A percentile compares a stretch with the other conserved stretches of the same genome.
Evolutionary conservation across 2,888 invertebrate genomes (phyloP).

Genomic region (Helobdella robusta): DNA sequence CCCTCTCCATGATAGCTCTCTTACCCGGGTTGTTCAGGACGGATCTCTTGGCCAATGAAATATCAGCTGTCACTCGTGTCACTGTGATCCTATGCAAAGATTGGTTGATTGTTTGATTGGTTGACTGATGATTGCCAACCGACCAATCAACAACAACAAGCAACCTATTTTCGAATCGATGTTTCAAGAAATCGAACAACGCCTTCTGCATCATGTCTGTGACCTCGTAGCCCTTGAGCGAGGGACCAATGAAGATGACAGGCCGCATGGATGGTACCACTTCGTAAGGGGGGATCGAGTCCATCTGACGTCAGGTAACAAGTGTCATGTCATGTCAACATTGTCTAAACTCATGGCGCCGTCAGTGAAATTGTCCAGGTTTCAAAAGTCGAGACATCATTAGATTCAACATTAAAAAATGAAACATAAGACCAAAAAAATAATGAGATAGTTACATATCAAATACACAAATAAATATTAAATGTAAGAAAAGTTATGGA

Average conservation of each 20-base stretch:
- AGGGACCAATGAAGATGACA: constrained; percentile 94
- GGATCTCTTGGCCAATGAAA: constrained; percentile 70
- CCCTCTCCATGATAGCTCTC: constrained; percentile 90
- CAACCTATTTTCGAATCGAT: constrained; percentile 91
- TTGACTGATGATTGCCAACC: neutral
- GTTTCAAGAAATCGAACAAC: constrained; percentile 95
- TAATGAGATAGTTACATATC: too few species aligned
- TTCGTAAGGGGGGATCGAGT: constrained; percentile 81
- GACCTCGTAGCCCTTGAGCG: constrained; percentile 97
- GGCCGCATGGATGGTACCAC: constrained; percentile 99
- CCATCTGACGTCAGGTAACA: too few species aligned
- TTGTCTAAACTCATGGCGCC: too few species aligned
- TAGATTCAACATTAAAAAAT: too few species aligned
- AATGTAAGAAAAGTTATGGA: too few species aligned
- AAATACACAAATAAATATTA: too few species aligned
- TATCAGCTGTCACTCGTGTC: constrained; percentile 93
- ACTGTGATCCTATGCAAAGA: constrained; percentile 80
- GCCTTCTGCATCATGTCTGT: constrained; percentile 99
- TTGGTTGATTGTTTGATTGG: too few species aligned
- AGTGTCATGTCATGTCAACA: too few species aligned
- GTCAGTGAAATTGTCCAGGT: too few species aligned
- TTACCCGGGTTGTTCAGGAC: constrained; percentile 94
- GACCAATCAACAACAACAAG: constrained; percentile 35
- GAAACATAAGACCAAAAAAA: too few species aligned
- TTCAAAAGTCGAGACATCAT: too few species aligned